A percentile compares a stretch with the other conserved stretches of the same genome.
Evolutionary conservation across 2,113 vertebrate species (phyloP).

Genomic region (Tachycineta bicolor): DNA sequence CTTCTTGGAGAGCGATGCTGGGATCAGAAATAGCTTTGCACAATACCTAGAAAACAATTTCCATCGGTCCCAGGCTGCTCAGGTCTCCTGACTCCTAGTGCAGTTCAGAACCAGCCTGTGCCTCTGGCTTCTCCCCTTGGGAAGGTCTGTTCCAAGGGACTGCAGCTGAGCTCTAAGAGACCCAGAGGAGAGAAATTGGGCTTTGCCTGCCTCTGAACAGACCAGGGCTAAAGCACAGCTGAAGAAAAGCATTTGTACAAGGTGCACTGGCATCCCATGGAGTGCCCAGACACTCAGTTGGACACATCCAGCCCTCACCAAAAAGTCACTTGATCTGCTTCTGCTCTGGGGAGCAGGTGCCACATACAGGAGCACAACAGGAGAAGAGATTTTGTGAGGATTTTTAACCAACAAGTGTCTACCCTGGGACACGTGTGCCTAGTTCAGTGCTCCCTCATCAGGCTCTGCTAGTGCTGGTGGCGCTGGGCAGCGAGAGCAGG

Average conservation of each 20-base stretch:
- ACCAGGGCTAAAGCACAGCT: not conserved
- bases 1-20: slow-evolving; percentile 36
- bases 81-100: not conserved
- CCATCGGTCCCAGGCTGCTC: not conserved
- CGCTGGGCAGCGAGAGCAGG: not conserved
- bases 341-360: not conserved
- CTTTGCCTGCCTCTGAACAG: not conserved
- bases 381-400: not conserved
- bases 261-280: not conserved
- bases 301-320: not conserved
- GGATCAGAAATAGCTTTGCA: slow-evolving; percentile 39
- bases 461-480: not conserved
- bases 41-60: not conserved
- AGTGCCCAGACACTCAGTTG: not conserved
- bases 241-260: not conserved
- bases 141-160: not conserved
- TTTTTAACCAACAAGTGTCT: not conserved
- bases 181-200: not conserved
- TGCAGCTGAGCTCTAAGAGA: not conserved
- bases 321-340: not conserved
- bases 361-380: not conserved
- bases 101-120: not conserved
- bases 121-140: not conserved
- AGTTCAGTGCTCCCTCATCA: not conserved
- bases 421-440: not conserved